Base-by-base conservation (phyloP, 1,140 invertebrate species). In the Apolygus lucorum region DNA sequence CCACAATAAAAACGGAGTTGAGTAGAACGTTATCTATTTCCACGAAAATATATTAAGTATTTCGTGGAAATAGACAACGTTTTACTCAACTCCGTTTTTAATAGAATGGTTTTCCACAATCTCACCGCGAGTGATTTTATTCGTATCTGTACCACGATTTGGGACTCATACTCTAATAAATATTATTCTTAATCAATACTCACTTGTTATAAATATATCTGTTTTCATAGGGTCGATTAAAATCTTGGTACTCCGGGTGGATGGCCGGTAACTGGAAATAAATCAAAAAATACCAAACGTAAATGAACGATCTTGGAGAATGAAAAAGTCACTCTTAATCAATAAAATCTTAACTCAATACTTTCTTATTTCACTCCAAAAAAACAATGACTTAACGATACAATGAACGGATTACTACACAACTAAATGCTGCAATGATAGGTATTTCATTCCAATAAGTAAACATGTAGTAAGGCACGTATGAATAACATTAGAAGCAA, bases 211-310 rank as follows among this genome's bases (percentile, higher is more conserved):
- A 90, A 70, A 49, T 28, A 62, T 68, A 59, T 70, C 68, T 70
- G 63, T 70, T 24, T 67, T 70, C 52, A 52, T 28, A 66, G 42
- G 64, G 64, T 67, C 65, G 90, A 91, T 94, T 96, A 95, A 95
- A 96, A 95, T 95, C 94, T 91, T 90, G 93, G 93, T 91, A 97
- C 89, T 95, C 93, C 91, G 89, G 94, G 92, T 95, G 93, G 92
- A 92, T 96, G 93, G 94, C 94, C 93, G 95, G 93, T 92, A 96
- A 96, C 94, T 97, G 88, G 81, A 91, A 91, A 82, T 81, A 63
- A 27, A 63, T 25, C 22, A 63, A 63, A 63, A 25, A 63, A 63
- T 22, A 62, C 17, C 62, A 63, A n/a, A 25, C 27, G 17, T 63
- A 25, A 63, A 25, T 25, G 17, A 63, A 63, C 17, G 17, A 63